A percentile compares a stretch with the other conserved stretches of the same genome.
These are phyloP conservation scores for Drosophila insularis DNA, from an alignment of 1,140 invertebrate genomes.

Conservation along the genomic window DNA sequence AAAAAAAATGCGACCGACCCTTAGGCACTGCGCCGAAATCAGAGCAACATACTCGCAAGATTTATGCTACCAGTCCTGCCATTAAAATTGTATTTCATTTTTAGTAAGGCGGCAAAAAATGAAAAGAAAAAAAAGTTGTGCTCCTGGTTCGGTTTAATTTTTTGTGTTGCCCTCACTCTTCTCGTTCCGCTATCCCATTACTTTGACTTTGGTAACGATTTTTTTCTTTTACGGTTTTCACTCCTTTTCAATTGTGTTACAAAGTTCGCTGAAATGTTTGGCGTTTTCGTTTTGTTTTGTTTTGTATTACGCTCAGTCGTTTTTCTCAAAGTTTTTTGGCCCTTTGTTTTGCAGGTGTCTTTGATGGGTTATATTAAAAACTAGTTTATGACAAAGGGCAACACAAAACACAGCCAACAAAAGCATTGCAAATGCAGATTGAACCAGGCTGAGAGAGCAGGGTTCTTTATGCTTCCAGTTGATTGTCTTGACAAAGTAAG, in stretches of 20 bases:
- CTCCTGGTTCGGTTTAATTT: conserved; percentile 2
- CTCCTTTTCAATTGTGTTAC: conserved; percentile 4
- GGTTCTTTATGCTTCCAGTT: not conserved
- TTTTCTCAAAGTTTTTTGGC: not conserved
- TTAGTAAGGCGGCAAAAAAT: conserved; percentile 3
- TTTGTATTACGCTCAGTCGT: too few relatives aligned
- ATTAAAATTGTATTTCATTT: conserved; percentile 64
- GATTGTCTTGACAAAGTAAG: conserved; percentile 9
- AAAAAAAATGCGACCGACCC: conserved; percentile 48
- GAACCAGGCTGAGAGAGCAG: not conserved
- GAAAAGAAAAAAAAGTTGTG: not conserved
- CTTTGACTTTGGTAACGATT: not conserved
- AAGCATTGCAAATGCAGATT: not conserved
- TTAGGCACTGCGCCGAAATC: conserved; percentile 21
- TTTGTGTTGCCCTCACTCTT: conserved; percentile 15
- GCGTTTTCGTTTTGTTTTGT: not conserved
- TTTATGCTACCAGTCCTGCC: conserved; percentile 46
- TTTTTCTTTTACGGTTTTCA: conserved; percentile 9
- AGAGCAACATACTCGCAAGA: conserved; percentile 38
- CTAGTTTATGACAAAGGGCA: conserved; percentile 34
- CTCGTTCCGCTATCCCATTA: not conserved
- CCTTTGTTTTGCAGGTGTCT: conserved; percentile 6
- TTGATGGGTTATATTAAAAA: conserved; percentile 36
- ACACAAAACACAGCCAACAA: not conserved
- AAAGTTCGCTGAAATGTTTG: conserved; percentile 7